phyloP scores from a whole-genome alignment of 1,140 invertebrate species.

The Thrips palmi region DNA sequence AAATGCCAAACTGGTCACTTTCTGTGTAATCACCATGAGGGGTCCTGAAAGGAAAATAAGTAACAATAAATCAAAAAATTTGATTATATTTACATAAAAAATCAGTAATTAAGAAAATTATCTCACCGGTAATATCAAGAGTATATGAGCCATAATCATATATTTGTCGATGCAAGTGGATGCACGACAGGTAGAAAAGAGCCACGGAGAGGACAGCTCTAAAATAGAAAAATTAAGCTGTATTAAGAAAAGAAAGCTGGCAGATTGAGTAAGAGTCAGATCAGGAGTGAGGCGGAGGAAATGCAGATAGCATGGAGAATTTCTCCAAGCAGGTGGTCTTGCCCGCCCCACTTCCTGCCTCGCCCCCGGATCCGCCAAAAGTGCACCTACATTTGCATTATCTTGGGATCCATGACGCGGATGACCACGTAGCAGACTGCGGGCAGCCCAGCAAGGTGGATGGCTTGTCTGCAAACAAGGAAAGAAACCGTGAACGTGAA shows the following conservation, averaged over 20 bases:
- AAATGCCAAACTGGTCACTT: conserved; percentile 83
- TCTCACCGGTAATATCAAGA: conserved; percentile 77
- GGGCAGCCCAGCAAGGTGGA: conserved; percentile 55
- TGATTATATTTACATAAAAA: neutral
- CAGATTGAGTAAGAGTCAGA: neutral
- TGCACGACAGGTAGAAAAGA: conserved; percentile 62
- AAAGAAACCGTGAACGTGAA: conserved; percentile 7
- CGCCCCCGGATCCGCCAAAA: conserved; percentile 9
- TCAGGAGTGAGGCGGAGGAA: no score
- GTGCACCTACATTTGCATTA: conserved; percentile 38
- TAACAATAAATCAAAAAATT: conserved; percentile 6
- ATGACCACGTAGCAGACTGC: conserved; percentile 56
- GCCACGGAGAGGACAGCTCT: conserved; percentile 55
- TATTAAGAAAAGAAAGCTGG: conserved; percentile 10
- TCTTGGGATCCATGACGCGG: conserved; percentile 33
- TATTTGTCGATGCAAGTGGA: conserved; percentile 71
- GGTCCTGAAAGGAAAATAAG: conserved; percentile 38
- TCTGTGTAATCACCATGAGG: conserved; percentile 94
- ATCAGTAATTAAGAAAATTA: neutral
- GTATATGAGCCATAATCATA: conserved; percentile 76
- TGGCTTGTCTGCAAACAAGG: conserved; percentile 42
- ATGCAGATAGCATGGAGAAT: neutral
- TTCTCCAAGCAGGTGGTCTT: neutral
- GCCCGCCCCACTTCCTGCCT: neutral
- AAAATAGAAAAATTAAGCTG: conserved; percentile 21